Conservation (phyloP, 2,113 vertebrate genomes). For the Nesogale talazaci region DNA sequence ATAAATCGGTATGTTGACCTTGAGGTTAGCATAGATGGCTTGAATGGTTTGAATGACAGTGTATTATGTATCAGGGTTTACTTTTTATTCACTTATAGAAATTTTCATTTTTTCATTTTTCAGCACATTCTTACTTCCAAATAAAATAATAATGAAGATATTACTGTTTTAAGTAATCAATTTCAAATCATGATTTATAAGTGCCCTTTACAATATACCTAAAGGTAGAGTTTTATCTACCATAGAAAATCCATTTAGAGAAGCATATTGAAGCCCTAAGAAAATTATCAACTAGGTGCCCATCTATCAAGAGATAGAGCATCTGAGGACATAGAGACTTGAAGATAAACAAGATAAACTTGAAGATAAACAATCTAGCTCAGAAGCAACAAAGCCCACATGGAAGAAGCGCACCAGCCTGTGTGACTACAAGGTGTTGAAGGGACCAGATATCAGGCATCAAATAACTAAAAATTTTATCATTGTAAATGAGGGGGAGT, state of each 20-base stretch:
- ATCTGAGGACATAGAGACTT: too few relatives aligned
- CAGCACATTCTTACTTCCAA: conserved; percentile 32
- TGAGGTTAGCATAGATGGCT: neutral
- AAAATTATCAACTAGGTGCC: too few relatives aligned
- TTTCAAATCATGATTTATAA: neutral
- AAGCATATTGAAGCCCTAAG: neutral
- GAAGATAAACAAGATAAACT: too few relatives aligned
- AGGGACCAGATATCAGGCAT: too few relatives aligned
- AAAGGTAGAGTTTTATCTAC: neutral
- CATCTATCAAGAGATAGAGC: too few relatives aligned
- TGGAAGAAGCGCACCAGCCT: too few relatives aligned
- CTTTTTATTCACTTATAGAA: neutral
- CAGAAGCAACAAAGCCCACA: too few relatives aligned
- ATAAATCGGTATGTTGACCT: conserved; percentile 1
- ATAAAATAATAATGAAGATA: conserved; percentile 37
- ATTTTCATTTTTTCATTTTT: neutral
- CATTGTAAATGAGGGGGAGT: too few relatives aligned
- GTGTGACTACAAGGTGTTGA: too few relatives aligned
- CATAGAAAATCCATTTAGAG: neutral
- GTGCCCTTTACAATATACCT: neutral
- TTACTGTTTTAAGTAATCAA: neutral
- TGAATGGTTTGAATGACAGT: conserved; percentile 23
- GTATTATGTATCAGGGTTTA: neutral
- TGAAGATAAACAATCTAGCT: too few relatives aligned
- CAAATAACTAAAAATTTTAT: too few relatives aligned